These are phyloP conservation scores for Sardina pilchardus DNA, from an alignment of 2,113 vertebrate species.

Conservation along the genomic window DNA sequence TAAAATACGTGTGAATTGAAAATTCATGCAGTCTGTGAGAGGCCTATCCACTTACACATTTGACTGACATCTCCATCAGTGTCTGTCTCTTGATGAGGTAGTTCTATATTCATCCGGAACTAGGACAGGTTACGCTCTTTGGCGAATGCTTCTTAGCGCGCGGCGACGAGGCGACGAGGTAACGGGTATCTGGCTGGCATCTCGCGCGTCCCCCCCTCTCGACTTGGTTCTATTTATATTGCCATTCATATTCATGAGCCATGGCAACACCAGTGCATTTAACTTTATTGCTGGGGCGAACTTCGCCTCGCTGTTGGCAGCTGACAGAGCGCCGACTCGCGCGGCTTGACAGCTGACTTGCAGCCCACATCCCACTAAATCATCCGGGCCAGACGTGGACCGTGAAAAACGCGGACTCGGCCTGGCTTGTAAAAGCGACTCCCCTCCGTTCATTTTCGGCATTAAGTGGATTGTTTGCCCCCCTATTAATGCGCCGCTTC, in stretches of 20 bases:
- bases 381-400: constrained; percentile 59
- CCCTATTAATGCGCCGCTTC: constrained; percentile 65
- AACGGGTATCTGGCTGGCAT: background rate
- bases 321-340: constrained; percentile 74
- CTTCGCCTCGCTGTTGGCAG: constrained; percentile 64
- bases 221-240: constrained; percentile 73
- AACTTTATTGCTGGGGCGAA: constrained; percentile 72
- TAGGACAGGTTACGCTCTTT: background rate
- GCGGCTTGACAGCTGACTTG: constrained; percentile 72
- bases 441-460: constrained; percentile 62
- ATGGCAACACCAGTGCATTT: constrained; percentile 70
- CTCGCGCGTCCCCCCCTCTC: constrained; percentile 33
- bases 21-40: background rate
- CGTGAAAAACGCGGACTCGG: constrained; percentile 60
- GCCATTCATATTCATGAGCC: constrained; percentile 77
- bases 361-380: constrained; percentile 65
- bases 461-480: constrained; percentile 68
- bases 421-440: constrained; percentile 67
- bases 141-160: background rate
- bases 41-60: background rate
- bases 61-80: background rate
- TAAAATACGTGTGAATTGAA: background rate
- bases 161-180: background rate
- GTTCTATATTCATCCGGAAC: constrained; percentile 3
- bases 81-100: background rate